These are phyloP conservation scores for Magallana angulata DNA, from an alignment of 1,140 invertebrate genomes.

Conservation along the genomic window DNA sequence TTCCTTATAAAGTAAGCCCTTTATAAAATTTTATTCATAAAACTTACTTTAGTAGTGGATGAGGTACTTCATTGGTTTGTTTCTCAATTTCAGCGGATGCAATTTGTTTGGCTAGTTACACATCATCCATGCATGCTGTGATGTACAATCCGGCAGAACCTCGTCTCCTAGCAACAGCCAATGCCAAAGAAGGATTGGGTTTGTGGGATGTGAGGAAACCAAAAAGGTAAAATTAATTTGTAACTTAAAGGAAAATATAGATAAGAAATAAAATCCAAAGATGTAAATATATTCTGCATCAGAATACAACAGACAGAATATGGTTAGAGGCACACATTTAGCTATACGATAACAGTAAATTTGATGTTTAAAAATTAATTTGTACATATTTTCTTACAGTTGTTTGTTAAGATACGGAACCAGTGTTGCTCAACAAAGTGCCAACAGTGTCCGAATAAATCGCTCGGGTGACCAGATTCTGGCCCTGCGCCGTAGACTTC, in stretches of 20 bases:
- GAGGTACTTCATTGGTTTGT: too few relatives aligned
- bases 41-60: too few relatives aligned
- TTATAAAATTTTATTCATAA: too few relatives aligned
- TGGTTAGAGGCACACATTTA: too few relatives aligned
- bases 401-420: constrained; percentile 85
- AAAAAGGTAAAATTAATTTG: constrained; percentile 83
- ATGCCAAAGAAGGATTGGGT: constrained; percentile 91
- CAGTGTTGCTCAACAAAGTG: constrained; percentile 86
- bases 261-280: neutral
- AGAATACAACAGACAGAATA: too few relatives aligned
- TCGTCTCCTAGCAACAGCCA: constrained; percentile 90
- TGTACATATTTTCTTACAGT: constrained; percentile 67
- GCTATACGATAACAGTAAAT: neutral
- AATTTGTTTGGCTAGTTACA: constrained; percentile 84
- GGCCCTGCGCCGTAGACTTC: constrained; percentile 89
- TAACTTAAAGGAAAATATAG: neutral
- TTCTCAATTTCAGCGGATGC: constrained; percentile 80
- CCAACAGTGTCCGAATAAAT: constrained; percentile 94
- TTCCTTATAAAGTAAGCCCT: too few relatives aligned
- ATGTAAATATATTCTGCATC: too few relatives aligned
- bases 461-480: constrained; percentile 88
- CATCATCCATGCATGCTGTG: constrained; percentile 91
- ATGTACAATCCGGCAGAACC: constrained; percentile 93
- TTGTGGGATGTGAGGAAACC: constrained; percentile 93
- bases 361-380: neutral